Base-by-base conservation (phyloP, 2,113 vertebrate species). In the Mus musculus region DNA sequence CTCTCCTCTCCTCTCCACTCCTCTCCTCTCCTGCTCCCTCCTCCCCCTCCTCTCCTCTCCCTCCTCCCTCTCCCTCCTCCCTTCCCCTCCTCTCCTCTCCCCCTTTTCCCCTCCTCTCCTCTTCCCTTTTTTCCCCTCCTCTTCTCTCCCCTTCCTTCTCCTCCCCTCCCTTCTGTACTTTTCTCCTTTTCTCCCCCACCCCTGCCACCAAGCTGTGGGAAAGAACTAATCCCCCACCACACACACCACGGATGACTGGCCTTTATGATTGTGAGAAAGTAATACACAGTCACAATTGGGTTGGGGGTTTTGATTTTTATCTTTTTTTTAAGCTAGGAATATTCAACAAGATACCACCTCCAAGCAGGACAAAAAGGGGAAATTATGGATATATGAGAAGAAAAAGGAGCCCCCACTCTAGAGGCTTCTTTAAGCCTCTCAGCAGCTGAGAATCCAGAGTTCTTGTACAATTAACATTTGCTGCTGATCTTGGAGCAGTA, bases 1-100 rank as follows among this genome's bases (percentile, higher is more conserved):
- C 4, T 10, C 10, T 3, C 9, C 20, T 0, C 0, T 5, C 5
- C 11, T 6, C 73, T 0, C 7, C 5, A 20, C 20, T 20, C 39
- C 24, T 4, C 9, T 3, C 0, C 24, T 9, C 20, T 4, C 20
- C 24, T 9, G 20, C 20, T 39, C 42, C n/a, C 7, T 20, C 72
- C 22, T 9, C 4, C 5, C 9, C 20, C n/a, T 9, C 1, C 39
- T 11, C 22, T 5, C 72, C 24, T 28, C 5, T 42, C 17, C 22
- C 16, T 17, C 5, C 33, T 12, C 9, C 3, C 42, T 42, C 17
- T 12, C 22, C 2, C 5, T 33, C 7, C 4, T 9, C n/a, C n/a
- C n/a, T 19, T 52, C n/a, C n/a, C n/a, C n/a, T n/a, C 46, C 49
- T 54, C 11, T 24, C 73, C n/a, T 3, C n/a, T 39, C 19, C 8